A percentile compares a stretch with the other conserved stretches of the same genome.
These are phyloP conservation scores for Andinoacara biseriatus DNA, from an alignment of 2,113 vertebrate genomes.

Conservation along the genomic window DNA sequence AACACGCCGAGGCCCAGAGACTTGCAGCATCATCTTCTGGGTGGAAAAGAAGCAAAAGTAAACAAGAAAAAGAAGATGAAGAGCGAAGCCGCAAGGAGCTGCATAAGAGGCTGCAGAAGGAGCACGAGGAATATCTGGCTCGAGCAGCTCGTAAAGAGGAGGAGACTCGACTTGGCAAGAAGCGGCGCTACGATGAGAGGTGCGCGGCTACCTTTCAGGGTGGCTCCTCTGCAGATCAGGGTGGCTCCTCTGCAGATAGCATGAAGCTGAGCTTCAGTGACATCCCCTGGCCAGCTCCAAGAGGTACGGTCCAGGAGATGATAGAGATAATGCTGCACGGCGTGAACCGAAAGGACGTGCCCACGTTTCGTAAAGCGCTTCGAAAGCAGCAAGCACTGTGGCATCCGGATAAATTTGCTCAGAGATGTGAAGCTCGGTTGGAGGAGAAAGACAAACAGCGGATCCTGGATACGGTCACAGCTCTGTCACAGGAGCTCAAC, in stretches of 20 bases:
- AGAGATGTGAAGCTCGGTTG: conserved; percentile 85
- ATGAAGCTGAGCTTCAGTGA: conserved; percentile 80
- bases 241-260: neutral
- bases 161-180: conserved; percentile 70
- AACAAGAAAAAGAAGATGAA: conserved; percentile 53
- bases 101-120: conserved; percentile 65
- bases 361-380: conserved; percentile 80
- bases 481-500: conserved; percentile 90
- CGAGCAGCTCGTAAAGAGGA: conserved; percentile 76
- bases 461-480: conserved; percentile 85
- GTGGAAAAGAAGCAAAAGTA: conserved; percentile 46
- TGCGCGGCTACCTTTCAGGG: conserved; percentile 62
- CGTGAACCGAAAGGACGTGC: conserved; percentile 74
- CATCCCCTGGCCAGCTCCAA: conserved; percentile 87
- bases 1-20: conserved; percentile 62
- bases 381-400: conserved; percentile 85
- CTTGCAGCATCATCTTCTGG: conserved; percentile 25
- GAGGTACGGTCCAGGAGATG: conserved; percentile 84
- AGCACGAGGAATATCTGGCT: conserved; percentile 79
- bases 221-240: neutral
- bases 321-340: conserved; percentile 85
- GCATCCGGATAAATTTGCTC: conserved; percentile 90
- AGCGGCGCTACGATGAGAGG: conserved; percentile 73
- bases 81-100: conserved; percentile 56
- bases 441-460: conserved; percentile 77